Conservation (phyloP, 1,140 invertebrate genomes). For the Drosophila ficusphila region DNA sequence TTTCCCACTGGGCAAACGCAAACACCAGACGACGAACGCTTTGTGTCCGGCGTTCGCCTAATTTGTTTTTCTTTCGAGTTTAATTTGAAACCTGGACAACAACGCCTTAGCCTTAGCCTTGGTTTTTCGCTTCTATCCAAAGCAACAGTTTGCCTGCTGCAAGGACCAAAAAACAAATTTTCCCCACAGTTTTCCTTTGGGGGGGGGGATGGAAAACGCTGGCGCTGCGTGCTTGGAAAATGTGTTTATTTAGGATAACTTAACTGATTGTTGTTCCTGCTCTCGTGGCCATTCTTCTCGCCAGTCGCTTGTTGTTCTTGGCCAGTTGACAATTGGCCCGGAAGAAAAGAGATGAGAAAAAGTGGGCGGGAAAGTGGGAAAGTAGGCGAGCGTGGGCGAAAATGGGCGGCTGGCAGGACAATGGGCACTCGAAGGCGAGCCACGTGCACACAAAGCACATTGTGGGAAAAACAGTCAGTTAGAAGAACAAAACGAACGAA, state of each 20-base stretch:
- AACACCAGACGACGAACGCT: conserved; percentile 67
- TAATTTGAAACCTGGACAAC: conserved; percentile 73
- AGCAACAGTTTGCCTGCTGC: conserved; percentile 68
- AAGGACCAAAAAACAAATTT: conserved; percentile 67
- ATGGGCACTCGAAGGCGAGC: conserved; percentile 54
- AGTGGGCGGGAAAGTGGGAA: background rate
- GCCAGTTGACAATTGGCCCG: conserved; percentile 70
- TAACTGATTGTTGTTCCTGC: conserved; percentile 53
- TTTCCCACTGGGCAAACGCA: conserved; percentile 53
- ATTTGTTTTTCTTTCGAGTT: conserved; percentile 81
- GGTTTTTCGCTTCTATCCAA: conserved; percentile 26
- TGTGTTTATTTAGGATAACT: conserved; percentile 83
- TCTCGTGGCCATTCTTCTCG: conserved; percentile 5
- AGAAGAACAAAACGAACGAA: background rate
- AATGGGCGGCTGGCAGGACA: background rate
- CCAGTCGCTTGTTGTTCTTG: conserved; percentile 30
- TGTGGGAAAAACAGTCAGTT: conserved; percentile 8
- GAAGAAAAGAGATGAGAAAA: conserved; percentile 4
- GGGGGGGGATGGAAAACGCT: conserved; percentile 39
- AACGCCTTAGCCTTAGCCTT: conserved; percentile 23
- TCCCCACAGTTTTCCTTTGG: conserved; percentile 27
- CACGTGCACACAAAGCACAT: conserved; percentile 62
- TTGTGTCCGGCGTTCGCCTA: conserved; percentile 75
- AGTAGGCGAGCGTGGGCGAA: background rate
- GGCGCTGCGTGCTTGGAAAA: conserved; percentile 69